Percentiles rank a stretch among this genome's conserved stretches.
Conservation (phyloP, 2,888 invertebrate species). For the Tanytarsus gracilentus region DNA sequence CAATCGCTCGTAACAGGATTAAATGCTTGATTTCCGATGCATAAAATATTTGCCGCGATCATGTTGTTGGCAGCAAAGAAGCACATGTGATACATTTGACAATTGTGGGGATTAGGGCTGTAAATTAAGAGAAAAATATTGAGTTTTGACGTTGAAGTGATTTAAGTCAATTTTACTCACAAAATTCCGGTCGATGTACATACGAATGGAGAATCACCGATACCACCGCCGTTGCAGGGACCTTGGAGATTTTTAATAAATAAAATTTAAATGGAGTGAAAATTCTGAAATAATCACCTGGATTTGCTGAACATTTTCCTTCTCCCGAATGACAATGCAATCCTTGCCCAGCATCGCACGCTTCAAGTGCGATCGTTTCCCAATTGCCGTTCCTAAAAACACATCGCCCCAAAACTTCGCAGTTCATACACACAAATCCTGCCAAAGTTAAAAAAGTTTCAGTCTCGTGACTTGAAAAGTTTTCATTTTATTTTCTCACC, state of each 20-base stretch:
- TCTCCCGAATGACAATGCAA: conserved; percentile 39
- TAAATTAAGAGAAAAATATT: neutral
- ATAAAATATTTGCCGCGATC: conserved; percentile 40
- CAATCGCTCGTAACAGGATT: conserved; percentile 40
- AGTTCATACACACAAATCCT: conserved; percentile 41
- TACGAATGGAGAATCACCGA: neutral
- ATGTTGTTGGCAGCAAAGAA: conserved; percentile 37
- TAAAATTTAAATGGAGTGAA: neutral
- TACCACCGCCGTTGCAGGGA: conserved; percentile 10
- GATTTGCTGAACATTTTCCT: conserved; percentile 36
- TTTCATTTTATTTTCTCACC: neutral
- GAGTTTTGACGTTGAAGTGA: neutral
- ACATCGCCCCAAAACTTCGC: conserved; percentile 40
- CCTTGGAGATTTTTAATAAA: neutral
- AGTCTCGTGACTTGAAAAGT: neutral
- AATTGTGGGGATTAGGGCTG: conserved; percentile 42
- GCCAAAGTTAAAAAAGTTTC: conserved; percentile 31
- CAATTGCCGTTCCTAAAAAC: conserved; percentile 39
- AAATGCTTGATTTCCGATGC: conserved; percentile 39
- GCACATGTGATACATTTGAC: conserved; percentile 43
- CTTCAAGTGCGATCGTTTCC: conserved; percentile 41
- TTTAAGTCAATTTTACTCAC: neutral
- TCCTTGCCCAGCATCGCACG: conserved; percentile 39
- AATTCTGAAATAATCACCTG: neutral
- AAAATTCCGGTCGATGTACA: conserved; percentile 10